These are phyloP conservation scores for Camponotus floridanus DNA, from an alignment of 1,140 invertebrate species.

Conservation along the genomic window DNA sequence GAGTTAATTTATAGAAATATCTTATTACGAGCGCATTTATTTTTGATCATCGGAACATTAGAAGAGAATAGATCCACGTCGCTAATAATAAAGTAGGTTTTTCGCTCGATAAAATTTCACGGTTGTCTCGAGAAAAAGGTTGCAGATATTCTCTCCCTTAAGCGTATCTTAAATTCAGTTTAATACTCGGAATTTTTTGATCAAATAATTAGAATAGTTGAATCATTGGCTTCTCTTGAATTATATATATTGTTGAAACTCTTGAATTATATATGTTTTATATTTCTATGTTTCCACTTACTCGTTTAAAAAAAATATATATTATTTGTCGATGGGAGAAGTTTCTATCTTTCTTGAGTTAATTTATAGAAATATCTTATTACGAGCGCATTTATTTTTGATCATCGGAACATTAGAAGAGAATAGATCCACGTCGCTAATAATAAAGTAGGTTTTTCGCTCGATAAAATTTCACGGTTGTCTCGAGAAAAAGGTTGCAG, in stretches of 20 bases:
- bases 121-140: neutral
- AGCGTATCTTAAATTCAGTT: neutral
- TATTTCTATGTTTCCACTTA: neutral
- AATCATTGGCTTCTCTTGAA: neutral
- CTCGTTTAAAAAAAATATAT: neutral
- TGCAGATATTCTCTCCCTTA: neutral
- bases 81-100: neutral
- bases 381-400: conserved; percentile 3
- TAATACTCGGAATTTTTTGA: neutral
- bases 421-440: neutral
- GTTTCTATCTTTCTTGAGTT: neutral
- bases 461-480: neutral
- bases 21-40: neutral
- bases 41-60: conserved; percentile 16
- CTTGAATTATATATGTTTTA: neutral
- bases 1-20: neutral
- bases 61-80: neutral
- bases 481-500: neutral
- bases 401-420: neutral
- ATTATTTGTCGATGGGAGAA: neutral
- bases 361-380: neutral
- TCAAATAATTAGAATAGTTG: neutral
- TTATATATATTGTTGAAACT: too few species aligned
- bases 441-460: neutral
- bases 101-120: neutral